phyloP scores from a whole-genome alignment of 2,888 invertebrate species.

The Agrypnus murinus region DNA sequence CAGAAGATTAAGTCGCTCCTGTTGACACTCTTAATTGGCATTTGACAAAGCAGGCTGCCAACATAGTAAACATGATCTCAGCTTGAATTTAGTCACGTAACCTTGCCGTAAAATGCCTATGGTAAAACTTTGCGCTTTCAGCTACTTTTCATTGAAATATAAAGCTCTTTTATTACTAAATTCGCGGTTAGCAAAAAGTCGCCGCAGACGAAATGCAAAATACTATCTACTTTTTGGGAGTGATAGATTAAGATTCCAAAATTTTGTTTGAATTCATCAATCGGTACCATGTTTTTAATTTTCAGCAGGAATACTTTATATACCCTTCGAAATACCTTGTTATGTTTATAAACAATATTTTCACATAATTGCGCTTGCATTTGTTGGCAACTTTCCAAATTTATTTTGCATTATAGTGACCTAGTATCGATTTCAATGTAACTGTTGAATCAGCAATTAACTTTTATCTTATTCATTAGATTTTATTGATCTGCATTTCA shows the following conservation, averaged over 20 bases:
- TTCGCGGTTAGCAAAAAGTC: constrained; percentile 13
- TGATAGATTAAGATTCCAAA: neutral
- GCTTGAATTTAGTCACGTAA: constrained; percentile 28
- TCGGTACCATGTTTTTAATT: neutral
- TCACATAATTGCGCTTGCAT: no score
- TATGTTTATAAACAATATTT: no score
- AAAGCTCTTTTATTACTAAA: constrained; percentile 20
- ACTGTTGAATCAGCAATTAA: neutral
- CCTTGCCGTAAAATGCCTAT: constrained; percentile 30
- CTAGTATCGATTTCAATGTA: constrained; percentile 6
- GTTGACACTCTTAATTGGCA: constrained; percentile 29
- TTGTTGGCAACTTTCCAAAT: neutral
- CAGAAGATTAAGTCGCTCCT: neutral
- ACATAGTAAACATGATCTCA: constrained; percentile 6
- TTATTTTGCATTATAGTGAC: constrained; percentile 8
- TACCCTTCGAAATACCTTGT: no score
- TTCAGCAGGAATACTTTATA: neutral
- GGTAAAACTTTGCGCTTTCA: constrained; percentile 1
- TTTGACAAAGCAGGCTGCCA: constrained; percentile 29
- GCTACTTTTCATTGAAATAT: constrained; percentile 20
- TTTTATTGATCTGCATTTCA: no score
- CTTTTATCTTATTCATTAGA: no score
- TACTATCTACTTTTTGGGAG: neutral
- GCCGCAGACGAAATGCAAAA: constrained; percentile 5
- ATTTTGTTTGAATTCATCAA: neutral